A percentile compares a stretch with the other conserved stretches of the same genome.
phyloP scores from a whole-genome alignment of 2,888 invertebrate genomes.

The Diaphora mendica region DNA sequence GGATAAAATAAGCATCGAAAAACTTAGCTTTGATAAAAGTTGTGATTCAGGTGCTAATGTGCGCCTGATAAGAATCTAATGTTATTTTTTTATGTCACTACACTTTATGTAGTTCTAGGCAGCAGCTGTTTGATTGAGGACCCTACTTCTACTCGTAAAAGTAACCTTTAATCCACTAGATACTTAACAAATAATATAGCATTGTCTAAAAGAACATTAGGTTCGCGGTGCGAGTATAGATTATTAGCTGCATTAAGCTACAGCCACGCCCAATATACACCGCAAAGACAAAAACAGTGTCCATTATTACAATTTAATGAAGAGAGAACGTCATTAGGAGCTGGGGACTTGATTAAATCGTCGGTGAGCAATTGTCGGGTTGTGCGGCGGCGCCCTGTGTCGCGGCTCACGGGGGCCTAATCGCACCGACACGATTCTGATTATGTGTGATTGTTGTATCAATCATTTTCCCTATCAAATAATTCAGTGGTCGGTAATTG shows the following conservation, averaged over 20 bases:
- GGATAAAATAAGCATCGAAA: slow-evolving; percentile 65
- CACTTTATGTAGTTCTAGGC: slow-evolving; percentile 35
- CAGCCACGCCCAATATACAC: slow-evolving; percentile 63
- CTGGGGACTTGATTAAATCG: slow-evolving; percentile 81
- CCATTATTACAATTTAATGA: slow-evolving; percentile 84
- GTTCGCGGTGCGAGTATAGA: slow-evolving; percentile 41
- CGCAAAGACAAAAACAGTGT: slow-evolving; percentile 75
- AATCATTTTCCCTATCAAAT: slow-evolving; percentile 86
- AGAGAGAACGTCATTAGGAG: slow-evolving; percentile 81
- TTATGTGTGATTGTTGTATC: slow-evolving; percentile 85
- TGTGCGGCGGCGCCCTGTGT: slow-evolving; percentile 66
- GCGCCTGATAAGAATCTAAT: slow-evolving; percentile 58
- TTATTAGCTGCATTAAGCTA: slow-evolving; percentile 59
- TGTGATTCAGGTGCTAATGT: slow-evolving; percentile 64
- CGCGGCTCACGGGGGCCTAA: slow-evolving; percentile 72
- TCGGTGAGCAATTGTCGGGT: slow-evolving; percentile 75
- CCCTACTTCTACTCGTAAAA: slow-evolving; percentile 1
- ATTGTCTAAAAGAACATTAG: slow-evolving; percentile 38
- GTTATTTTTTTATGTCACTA: slow-evolving; percentile 43
- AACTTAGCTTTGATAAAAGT: slow-evolving; percentile 55
- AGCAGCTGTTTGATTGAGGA: slow-evolving; percentile 11
- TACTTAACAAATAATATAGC: slow-evolving; percentile 13
- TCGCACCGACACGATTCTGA: slow-evolving; percentile 83
- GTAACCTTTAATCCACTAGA: slow-evolving; percentile 14
- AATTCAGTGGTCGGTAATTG: slow-evolving; percentile 84